Evolutionary conservation across 2,797 vertebrate genomes (phyloP), one percentile per base, ranked within the genome.

Genomic region (Apogon hyalosoma): DNA sequence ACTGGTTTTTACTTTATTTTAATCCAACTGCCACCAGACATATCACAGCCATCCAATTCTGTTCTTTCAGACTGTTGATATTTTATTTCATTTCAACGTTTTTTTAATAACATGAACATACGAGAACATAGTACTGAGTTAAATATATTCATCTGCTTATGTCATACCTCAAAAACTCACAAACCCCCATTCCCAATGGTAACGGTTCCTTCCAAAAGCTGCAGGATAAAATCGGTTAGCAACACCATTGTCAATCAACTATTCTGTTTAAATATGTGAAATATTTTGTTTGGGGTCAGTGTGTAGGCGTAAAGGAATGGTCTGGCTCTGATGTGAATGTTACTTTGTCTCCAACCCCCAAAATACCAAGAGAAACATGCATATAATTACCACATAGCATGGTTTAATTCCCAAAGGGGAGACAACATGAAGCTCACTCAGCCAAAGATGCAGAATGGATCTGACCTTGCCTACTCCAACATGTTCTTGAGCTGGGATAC

Each of bases 311-410:
- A 69, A 59, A 74, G 61, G 79, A 87, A 81, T 88, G 80, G 73
- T 85, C 68, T 75, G 77, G 84, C 72, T 80, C 70, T 71, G 71
- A 83, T 84, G 72, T 85, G 84, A 89, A 78, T 79, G 73, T 82
- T 79, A 84, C 79, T 86, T 83, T 87, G 84, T 79, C 80, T 90
- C 83, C 80, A 88, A 83, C 78, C 80, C 80, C 82, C 77, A 84
- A 90, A 89, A 87, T 90, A 87, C 83, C 64, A 41, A 74, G 73
- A 86, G 73, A 88, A 87, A 88, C 80, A 85, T 84, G 82, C 90
- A 83, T 87, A 75, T 73, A 83, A 88, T 88, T 82, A 84, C 69
- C 70, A 53, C 75, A 83, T 76, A 80, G 75, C 77, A 87, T 75
- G 79, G 77, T 84, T 86, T 68, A 54, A 88, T 86, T 87, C 85